A percentile compares a stretch with the other conserved stretches of the same genome.
Evolutionary conservation across 1,140 invertebrate genomes (phyloP).

Genomic region (Nebria ingens): DNA sequence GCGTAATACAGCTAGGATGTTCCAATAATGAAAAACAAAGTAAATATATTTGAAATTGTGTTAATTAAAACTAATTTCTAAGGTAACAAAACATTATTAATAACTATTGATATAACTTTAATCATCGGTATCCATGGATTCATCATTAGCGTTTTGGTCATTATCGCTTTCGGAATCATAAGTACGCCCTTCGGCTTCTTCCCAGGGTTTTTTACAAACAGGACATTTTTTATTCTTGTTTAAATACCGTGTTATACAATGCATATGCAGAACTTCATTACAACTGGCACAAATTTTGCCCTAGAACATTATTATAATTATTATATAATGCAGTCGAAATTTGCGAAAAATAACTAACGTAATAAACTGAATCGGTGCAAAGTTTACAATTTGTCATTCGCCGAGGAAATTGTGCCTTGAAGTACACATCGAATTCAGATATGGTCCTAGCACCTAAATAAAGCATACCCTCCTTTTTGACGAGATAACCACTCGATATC

Average conservation of each 20-base stretch:
- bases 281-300: neutral
- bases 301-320: neutral
- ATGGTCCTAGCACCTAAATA: neutral
- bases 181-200: neutral
- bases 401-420: neutral
- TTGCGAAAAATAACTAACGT: neutral
- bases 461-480: neutral
- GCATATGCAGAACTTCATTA: neutral
- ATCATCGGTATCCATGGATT: neutral
- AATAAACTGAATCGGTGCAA: neutral
- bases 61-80: neutral
- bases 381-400: constrained; percentile 1
- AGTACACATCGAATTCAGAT: neutral
- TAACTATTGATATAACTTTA: neutral
- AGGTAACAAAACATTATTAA: neutral
- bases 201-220: neutral
- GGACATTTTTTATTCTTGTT: neutral
- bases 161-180: neutral
- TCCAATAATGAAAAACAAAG: neutral
- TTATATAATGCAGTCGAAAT: neutral
- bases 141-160: neutral
- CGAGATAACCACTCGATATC: neutral
- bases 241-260: neutral
- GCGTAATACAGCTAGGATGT: too few species aligned
- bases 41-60: neutral